phyloP scores from a whole-genome alignment of 2,888 invertebrate species.

The Frankliniella fusca region DNA sequence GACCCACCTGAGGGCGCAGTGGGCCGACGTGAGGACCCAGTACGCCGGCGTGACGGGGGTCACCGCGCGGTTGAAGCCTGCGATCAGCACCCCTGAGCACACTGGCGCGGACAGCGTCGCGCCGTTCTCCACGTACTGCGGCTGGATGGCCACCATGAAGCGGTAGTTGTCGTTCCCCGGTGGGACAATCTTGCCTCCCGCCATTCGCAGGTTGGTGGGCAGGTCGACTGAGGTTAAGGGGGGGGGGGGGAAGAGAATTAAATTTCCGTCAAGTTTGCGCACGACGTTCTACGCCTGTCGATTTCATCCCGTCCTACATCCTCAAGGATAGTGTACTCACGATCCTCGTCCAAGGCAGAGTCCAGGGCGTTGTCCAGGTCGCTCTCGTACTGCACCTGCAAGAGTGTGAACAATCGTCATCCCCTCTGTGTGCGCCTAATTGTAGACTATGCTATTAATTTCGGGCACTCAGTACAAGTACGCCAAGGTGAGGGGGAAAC shows the following conservation, averaged over 20 bases:
- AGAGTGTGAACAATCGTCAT: neutral
- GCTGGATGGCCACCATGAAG: conserved; percentile 15
- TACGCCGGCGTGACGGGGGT: neutral
- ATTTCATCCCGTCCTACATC: too few species aligned
- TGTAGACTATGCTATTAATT: too few species aligned
- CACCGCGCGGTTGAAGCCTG: neutral
- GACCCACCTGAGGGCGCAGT: neutral
- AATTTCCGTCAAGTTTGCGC: too few species aligned
- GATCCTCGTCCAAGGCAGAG: neutral
- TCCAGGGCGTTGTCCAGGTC: neutral
- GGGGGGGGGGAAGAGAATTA: neutral
- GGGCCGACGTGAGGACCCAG: neutral
- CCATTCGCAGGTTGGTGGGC: neutral
- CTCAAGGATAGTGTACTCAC: neutral
- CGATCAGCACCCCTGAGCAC: neutral
- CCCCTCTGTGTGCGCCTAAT: too few species aligned
- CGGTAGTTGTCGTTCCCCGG: neutral
- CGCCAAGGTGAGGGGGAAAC: too few species aligned
- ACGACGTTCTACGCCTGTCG: too few species aligned
- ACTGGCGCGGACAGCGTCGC: neutral
- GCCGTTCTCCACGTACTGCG: neutral
- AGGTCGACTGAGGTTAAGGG: neutral
- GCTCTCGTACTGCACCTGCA: neutral
- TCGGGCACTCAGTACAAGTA: too few species aligned
- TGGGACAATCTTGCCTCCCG: neutral